Percentiles rank a stretch among this genome's conserved stretches.
Conservation (phyloP, 2,888 invertebrate species). For the Mythimna ferrago region DNA sequence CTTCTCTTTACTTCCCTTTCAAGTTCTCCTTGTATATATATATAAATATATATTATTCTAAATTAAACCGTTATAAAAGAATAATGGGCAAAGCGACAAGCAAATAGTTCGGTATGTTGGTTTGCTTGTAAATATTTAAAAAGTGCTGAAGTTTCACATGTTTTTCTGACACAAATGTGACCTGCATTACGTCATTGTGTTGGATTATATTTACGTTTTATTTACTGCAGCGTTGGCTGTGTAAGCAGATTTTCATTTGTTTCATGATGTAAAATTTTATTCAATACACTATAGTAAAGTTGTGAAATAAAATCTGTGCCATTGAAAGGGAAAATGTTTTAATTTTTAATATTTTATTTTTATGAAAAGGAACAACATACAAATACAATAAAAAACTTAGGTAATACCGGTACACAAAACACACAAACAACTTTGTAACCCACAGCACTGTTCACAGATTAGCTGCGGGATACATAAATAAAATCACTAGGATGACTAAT, state of each 20-base stretch:
- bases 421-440: no score
- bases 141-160: neutral
- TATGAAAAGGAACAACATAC: no score
- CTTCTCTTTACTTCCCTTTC: no score
- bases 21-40: no score
- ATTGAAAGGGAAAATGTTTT: no score
- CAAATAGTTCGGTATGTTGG: slow-evolving; percentile 1
- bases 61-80: slow-evolving; percentile 13
- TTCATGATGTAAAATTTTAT: neutral
- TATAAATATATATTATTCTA: no score
- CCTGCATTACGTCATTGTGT: neutral
- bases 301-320: neutral
- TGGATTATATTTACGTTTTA: slow-evolving; percentile 12
- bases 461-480: no score
- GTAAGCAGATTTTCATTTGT: slow-evolving; percentile 1
- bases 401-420: no score
- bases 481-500: no score
- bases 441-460: no score
- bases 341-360: no score
- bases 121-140: slow-evolving; percentile 18
- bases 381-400: no score
- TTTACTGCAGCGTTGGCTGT: neutral
- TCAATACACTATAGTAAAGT: neutral
- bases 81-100: neutral
- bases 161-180: neutral